Percentiles rank a stretch among this genome's conserved stretches.
Conservation (phyloP, 2,113 vertebrate species). For the Petrocephalus microphthalmus region DNA sequence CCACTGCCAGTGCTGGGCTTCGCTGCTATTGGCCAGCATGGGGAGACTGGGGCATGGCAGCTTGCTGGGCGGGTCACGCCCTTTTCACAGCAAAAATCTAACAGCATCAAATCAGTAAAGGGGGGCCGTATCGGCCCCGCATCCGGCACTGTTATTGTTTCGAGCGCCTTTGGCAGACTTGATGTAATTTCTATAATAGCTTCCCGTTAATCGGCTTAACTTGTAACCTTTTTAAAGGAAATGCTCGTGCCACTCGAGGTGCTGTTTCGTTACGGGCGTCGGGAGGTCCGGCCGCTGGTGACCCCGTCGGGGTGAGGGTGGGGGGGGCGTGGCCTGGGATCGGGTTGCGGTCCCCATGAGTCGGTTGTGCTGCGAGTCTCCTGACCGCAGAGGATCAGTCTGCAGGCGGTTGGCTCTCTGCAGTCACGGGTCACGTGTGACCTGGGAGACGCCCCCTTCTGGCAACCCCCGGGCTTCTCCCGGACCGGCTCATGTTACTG, state of each 20-base stretch:
- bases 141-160: conserved; percentile 50
- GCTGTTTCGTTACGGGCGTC: background rate
- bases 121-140: conserved; percentile 50
- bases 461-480: background rate
- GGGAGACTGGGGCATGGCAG: background rate
- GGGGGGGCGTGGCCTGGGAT: background rate
- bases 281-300: background rate
- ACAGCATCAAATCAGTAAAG: background rate
- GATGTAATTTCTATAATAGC: conserved; percentile 48
- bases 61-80: background rate
- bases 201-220: conserved; percentile 37
- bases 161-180: conserved; percentile 41
- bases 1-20: background rate
- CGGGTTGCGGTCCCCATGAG: background rate
- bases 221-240: conserved; percentile 20
- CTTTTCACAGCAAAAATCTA: background rate
- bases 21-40: background rate
- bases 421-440: background rate
- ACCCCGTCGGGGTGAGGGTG: background rate
- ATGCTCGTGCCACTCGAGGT: background rate
- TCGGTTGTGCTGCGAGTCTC: background rate
- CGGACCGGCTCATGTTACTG: background rate
- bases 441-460: background rate
- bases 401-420: background rate
- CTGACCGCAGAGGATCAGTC: background rate